Percentiles rank a stretch among this genome's conserved stretches.
These are phyloP conservation scores for Notolabrus celidotus DNA, from an alignment of 2,797 vertebrate genomes.

Conservation along the genomic window DNA sequence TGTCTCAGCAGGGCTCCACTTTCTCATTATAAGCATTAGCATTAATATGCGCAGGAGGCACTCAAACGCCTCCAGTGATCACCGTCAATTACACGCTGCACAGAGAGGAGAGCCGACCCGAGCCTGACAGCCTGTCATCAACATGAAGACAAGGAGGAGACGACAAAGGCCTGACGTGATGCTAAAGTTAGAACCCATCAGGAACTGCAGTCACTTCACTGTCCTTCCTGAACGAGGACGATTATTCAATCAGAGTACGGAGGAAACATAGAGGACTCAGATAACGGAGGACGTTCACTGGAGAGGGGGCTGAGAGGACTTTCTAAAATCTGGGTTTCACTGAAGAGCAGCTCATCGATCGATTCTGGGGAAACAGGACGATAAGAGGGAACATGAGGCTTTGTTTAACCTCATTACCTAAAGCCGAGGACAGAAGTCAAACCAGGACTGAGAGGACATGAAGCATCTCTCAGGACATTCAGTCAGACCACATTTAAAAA, in stretches of 20 bases:
- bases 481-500: too few species aligned
- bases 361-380: too few species aligned
- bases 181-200: conserved; percentile 7
- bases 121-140: conserved; percentile 36
- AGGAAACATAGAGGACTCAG: not conserved
- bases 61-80: conserved; percentile 53
- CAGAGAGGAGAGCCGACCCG: conserved; percentile 5
- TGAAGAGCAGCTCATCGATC: too few species aligned
- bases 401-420: too few species aligned
- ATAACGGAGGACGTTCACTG: too few species aligned
- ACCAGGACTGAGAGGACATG: too few species aligned
- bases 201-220: not conserved
- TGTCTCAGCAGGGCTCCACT: conserved; percentile 37
- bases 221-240: not conserved
- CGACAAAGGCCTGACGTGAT: conserved; percentile 3
- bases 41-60: conserved; percentile 59
- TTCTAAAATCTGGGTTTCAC: too few species aligned
- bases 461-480: too few species aligned
- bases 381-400: too few species aligned
- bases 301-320: too few species aligned
- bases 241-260: not conserved
- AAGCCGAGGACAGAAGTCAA: too few species aligned
- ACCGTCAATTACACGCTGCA: conserved; percentile 50
- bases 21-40: conserved; percentile 38
- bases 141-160: conserved; percentile 25